These are phyloP conservation scores for Gasteruption jaculator DNA, from an alignment of 2,888 invertebrate species.

Conservation along the genomic window DNA sequence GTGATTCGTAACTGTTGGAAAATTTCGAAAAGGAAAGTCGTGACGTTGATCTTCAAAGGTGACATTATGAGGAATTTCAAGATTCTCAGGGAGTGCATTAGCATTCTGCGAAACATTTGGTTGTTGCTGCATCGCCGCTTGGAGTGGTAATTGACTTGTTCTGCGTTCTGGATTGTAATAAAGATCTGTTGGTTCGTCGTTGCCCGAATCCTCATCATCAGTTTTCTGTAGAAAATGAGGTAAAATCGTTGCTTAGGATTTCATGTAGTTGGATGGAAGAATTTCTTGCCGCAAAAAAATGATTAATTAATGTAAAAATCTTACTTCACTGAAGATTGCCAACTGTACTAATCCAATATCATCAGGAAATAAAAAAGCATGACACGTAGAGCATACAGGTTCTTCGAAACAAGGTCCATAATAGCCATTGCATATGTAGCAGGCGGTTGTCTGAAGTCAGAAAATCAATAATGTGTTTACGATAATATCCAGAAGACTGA, in stretches of 20 bases:
- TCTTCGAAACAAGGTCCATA: constrained; percentile 89
- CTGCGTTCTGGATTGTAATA: constrained; percentile 58
- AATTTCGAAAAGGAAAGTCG: too few species aligned
- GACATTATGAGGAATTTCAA: too few species aligned
- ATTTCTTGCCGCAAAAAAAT: constrained; percentile 1
- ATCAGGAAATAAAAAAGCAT: constrained; percentile 86
- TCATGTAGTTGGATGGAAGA: constrained; percentile 7
- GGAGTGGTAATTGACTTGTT: constrained; percentile 41
- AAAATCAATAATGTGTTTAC: constrained; percentile 6
- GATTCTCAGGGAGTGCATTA: constrained; percentile 26
- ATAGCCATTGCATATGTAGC: constrained; percentile 85
- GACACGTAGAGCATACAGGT: constrained; percentile 88
- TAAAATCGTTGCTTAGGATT: constrained; percentile 3
- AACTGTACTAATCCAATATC: constrained; percentile 58
- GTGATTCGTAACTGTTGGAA: background rate
- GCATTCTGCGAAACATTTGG: constrained; percentile 36
- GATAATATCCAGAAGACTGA: background rate
- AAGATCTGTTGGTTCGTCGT: constrained; percentile 83
- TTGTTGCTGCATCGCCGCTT: too few species aligned
- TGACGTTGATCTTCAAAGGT: too few species aligned
- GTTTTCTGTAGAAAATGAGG: constrained; percentile 56
- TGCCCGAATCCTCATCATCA: constrained; percentile 90
- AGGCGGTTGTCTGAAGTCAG: constrained; percentile 61
- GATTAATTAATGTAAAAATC: constrained; percentile 4
- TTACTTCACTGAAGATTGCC: constrained; percentile 49